Evolutionary conservation across 2,797 vertebrate genomes (phyloP).

Genomic region (Falco rusticolus): DNA sequence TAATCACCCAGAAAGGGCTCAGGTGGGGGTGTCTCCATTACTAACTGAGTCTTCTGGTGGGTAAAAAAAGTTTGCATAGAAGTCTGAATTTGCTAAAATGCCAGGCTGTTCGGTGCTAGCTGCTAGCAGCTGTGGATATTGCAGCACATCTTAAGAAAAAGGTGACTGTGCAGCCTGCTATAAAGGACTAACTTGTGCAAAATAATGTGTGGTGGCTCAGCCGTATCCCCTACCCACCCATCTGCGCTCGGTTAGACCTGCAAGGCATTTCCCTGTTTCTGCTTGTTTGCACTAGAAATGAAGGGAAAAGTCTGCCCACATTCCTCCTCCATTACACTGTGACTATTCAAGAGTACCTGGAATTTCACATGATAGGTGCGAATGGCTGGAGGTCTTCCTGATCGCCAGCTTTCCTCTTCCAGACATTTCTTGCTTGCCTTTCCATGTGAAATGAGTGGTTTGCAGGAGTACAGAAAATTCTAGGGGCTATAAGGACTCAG

Average conservation of each 20-base stretch:
- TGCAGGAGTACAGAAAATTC: neutral
- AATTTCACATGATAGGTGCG: rapidly evolving
- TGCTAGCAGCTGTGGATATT: neutral
- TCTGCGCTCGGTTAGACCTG: neutral
- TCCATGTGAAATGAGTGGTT: neutral
- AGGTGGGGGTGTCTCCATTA: neutral
- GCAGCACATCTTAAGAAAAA: neutral
- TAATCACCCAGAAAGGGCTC: neutral
- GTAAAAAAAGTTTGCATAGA: neutral
- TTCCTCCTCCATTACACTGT: neutral
- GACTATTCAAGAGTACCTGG: neutral
- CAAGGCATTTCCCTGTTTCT: neutral
- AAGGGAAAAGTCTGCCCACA: neutral
- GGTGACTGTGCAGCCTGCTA: neutral
- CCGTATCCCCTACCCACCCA: neutral
- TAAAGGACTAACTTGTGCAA: neutral
- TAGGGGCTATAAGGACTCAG: neutral
- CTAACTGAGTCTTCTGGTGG: neutral
- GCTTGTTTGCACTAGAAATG: neutral
- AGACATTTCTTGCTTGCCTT: neutral
- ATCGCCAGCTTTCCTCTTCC: neutral
- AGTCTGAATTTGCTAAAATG: neutral
- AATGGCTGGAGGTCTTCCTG: neutral
- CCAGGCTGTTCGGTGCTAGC: neutral
- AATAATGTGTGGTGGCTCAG: neutral